phyloP scores from a whole-genome alignment of 2,888 invertebrate genomes.

The Morinoia aosen region DNA sequence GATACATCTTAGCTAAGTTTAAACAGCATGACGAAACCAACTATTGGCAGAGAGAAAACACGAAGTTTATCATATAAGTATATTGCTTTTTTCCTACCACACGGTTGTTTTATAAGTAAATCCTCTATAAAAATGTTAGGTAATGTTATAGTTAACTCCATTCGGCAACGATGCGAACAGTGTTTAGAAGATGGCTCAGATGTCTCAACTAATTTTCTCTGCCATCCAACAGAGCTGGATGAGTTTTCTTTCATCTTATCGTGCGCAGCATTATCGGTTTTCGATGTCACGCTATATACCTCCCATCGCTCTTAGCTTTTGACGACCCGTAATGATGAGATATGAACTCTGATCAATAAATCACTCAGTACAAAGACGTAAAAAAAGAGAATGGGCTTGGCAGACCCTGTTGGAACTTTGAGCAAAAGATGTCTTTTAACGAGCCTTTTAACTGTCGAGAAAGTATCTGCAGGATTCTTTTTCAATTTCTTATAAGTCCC shows the following conservation, averaged over 20 bases:
- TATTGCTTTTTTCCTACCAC: too few species aligned
- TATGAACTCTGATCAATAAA: conserved; percentile 4
- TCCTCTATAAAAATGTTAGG: neutral
- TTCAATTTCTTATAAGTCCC: too few species aligned
- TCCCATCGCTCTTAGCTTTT: neutral
- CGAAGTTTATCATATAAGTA: too few species aligned
- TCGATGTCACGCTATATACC: neutral
- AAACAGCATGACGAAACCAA: neutral
- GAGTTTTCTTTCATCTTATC: neutral
- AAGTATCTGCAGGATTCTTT: neutral
- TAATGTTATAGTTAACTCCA: neutral
- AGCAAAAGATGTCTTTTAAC: neutral
- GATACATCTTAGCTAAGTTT: neutral
- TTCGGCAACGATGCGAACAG: neutral
- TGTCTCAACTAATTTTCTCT: neutral
- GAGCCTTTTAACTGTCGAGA: neutral
- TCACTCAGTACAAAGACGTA: neutral
- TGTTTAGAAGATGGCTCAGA: neutral
- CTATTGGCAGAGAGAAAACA: neutral
- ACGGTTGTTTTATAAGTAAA: too few species aligned
- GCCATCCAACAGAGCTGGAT: neutral
- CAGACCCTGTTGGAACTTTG: neutral
- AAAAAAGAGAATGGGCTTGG: neutral
- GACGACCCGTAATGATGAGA: neutral
- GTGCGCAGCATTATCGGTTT: neutral